Conservation (phyloP, 2,797 vertebrate genomes). For the Lagodon rhomboides region DNA sequence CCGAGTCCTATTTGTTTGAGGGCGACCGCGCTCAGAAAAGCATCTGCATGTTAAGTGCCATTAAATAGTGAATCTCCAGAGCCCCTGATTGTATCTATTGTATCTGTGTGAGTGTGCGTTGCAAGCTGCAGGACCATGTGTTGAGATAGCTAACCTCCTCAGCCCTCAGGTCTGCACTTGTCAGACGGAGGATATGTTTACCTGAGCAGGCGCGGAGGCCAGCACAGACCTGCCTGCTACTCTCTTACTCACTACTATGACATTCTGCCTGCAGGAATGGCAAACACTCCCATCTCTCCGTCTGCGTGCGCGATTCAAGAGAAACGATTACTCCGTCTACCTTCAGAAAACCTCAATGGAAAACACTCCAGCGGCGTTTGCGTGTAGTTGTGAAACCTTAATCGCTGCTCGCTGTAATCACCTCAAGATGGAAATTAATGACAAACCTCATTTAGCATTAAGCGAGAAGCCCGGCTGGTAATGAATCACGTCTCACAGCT, state of each 20-base stretch:
- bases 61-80: slow-evolving; percentile 48
- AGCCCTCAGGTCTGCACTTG: slow-evolving; percentile 81
- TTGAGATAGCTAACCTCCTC: slow-evolving; percentile 60
- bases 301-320: slow-evolving; percentile 54
- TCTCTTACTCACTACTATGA: slow-evolving; percentile 82
- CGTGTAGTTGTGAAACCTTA: slow-evolving; percentile 59
- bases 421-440: slow-evolving; percentile 72
- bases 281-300: slow-evolving; percentile 72
- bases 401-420: slow-evolving; percentile 66
- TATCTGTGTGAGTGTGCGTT: slow-evolving; percentile 54
- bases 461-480: slow-evolving; percentile 55
- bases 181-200: slow-evolving; percentile 82
- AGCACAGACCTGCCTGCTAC: slow-evolving; percentile 80
- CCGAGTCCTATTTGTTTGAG: slow-evolving; percentile 46
- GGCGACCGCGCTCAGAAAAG: slow-evolving; percentile 16
- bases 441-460: slow-evolving; percentile 65
- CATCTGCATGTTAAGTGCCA: slow-evolving; percentile 52
- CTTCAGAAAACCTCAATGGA: slow-evolving; percentile 72
- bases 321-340: slow-evolving; percentile 71
- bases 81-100: slow-evolving; percentile 11
- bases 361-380: slow-evolving; percentile 52
- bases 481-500: slow-evolving; percentile 76
- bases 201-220: slow-evolving; percentile 71
- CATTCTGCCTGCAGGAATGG: slow-evolving; percentile 79
- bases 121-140: slow-evolving; percentile 43